phyloP scores from a whole-genome alignment of 2,797 vertebrate species.

The Eidolon dupreanum region DNA sequence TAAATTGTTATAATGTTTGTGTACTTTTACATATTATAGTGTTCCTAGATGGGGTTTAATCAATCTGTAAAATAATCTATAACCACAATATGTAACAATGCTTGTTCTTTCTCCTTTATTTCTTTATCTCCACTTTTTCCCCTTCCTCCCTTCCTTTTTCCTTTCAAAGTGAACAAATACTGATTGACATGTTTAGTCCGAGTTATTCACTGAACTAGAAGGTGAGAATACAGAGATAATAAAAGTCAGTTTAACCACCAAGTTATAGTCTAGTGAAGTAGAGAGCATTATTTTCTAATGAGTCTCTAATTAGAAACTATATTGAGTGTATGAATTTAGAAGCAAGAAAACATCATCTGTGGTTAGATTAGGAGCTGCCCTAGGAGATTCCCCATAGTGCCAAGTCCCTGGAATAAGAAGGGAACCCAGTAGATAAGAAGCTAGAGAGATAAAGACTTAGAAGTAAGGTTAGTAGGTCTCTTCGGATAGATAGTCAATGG shows the following conservation, averaged over 20 bases:
- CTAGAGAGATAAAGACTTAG: not conserved
- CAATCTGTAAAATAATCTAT: not conserved
- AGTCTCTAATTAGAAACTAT: not conserved
- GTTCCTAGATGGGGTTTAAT: not conserved
- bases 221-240: not conserved
- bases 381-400: accelerated
- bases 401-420: accelerated
- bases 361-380: not conserved
- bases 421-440: not conserved
- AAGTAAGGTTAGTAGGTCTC: not conserved
- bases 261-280: not conserved
- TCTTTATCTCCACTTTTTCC: not conserved
- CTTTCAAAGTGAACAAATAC: not conserved
- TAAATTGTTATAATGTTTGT: not conserved
- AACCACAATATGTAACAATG: not conserved
- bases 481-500: not conserved
- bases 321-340: not conserved
- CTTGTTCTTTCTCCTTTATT: not conserved
- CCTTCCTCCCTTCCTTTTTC: accelerated
- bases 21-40: not conserved
- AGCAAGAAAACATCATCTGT: not conserved
- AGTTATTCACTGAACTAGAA: not conserved
- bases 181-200: not conserved
- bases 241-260: not conserved
- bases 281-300: not conserved